Evolutionary conservation across 2,888 invertebrate genomes (phyloP), one percentile per base, ranked within the genome.

Genomic region (Malthinus seriepunctatus): DNA sequence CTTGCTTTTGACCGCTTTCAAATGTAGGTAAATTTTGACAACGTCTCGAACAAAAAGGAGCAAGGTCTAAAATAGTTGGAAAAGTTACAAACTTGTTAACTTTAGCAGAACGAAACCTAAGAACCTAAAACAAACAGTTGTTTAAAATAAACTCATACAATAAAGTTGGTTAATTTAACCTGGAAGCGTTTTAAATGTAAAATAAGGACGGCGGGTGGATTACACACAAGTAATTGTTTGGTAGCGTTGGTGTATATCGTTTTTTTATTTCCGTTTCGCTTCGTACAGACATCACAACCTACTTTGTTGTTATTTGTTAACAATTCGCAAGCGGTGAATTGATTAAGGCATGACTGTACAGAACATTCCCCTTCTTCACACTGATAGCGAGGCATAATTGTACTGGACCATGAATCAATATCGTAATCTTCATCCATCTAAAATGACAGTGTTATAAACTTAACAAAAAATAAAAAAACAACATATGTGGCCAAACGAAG

Each of bases 111-210:
- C 91, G 78, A 87, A 71, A 75, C 15, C 75, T 60, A 45, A 65
- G 68, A 6, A 76, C 75, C 73, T 74, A 54, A 38, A 56, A 51
- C 15, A 32, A 42, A 32, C 6, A 12, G 15, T 11, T 38, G 23
- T 47, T 33, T 11, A 38, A 32, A 15, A 9, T 10, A 47, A 33
- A 32, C 9, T 34, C 10, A 31, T 32, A 1, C 1, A 15, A 47
- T 32, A 15, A 23, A 23, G 23, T 23, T 23, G 23, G 23, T 23
- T 5, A 23, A 5, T 37, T 63, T 65, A 73, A 95, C 88, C 81
- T 97, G 95, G 81, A 98, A 99, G 62, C 98, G 82, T 79, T 99
- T 99, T 63, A 99, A 80, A 75, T 99, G 98, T 14, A 99, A 80
- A 52, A 97, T 98, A 1, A 99, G 83, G 51, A 98, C 90, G 3